A percentile compares a stretch with the other conserved stretches of the same genome.
Conservation (phyloP, 2,797 vertebrate species). For the Alexandromys oeconomus region DNA sequence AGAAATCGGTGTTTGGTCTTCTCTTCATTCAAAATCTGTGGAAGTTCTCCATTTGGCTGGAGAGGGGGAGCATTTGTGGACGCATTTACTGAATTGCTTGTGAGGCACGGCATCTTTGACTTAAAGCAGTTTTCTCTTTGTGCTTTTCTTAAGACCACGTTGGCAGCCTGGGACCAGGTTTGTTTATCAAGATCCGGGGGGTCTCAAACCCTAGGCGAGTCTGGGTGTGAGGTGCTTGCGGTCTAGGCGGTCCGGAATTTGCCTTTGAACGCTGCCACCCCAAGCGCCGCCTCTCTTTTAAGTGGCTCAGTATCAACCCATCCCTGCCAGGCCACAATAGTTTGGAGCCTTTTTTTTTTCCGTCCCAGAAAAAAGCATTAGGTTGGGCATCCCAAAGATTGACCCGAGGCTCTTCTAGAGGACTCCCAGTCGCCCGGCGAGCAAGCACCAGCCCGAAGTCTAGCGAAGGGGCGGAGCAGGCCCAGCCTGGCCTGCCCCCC, state of each 20-base stretch:
- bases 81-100: not conserved
- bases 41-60: slow-evolving; percentile 15
- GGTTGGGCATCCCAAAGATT: not conserved
- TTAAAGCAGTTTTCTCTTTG: slow-evolving; percentile 1
- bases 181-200: not conserved
- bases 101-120: not conserved
- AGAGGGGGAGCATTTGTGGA: not conserved
- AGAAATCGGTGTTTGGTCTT: not conserved
- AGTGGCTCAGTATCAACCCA: not conserved
- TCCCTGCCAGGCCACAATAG: not conserved
- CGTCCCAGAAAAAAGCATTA: not conserved
- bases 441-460: not conserved
- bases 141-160: not conserved
- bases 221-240: not conserved
- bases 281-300: not conserved
- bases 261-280: not conserved
- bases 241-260: not conserved
- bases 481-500: not conserved
- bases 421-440: fast-evolving
- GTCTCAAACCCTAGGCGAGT: not conserved
- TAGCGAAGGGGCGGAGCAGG: not conserved
- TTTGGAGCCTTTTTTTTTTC: not conserved
- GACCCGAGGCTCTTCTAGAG: not conserved
- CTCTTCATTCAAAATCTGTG: not conserved
- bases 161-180: not conserved